Base-by-base conservation (phyloP, 2,888 invertebrate genomes). In the Abrostola tripartita region DNA sequence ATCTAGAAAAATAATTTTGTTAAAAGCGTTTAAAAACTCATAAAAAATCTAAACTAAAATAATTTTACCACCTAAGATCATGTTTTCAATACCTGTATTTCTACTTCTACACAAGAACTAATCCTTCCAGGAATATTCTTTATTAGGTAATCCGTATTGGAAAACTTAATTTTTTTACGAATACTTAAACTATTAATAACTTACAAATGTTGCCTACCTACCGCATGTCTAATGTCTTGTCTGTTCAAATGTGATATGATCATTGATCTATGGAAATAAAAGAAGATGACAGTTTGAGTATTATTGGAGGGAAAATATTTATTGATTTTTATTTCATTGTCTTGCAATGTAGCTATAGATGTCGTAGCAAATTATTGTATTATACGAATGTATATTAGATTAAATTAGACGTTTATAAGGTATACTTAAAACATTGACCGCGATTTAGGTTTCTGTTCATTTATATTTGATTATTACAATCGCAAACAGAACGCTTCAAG, bases 301-400 rank as follows among this genome's bases (percentile, higher is more conserved):
- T 11, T 50, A 49, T 53, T 55, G 71, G 58, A 58, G 71, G 50
- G 50, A 61, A 71, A 71, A 44, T 6, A 51, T 56, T 35, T 50
- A 24, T n/a, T 11, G 51, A 57, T 49, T 10, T 47, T 35, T 40
- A 57, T 12, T 59, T 57, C 37, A 52, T 50, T 78, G 81, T 87
- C 88, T 89, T 88, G 88, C 85, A 87, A 87, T 87, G 85, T 77
- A 82, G 82, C 81, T 68, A 83, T 89, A 89, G 84, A 87, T 89
- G 85, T 91, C 84, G 86, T 91, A 90, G 89, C 65, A 78, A 86
- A 83, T 81, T 85, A 85, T 78, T 89, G 82, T 88, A 85, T 79
- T 81, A 84, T 74, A 87, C 73, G 74, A 82, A 68, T 80, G 67
- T 78, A 81, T 70, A 75, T 67, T 82, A 81, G 81, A 70, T 54